A percentile compares a stretch with the other conserved stretches of the same genome.
phyloP scores from a whole-genome alignment of 2,797 vertebrate species.

The Notolabrus celidotus region DNA sequence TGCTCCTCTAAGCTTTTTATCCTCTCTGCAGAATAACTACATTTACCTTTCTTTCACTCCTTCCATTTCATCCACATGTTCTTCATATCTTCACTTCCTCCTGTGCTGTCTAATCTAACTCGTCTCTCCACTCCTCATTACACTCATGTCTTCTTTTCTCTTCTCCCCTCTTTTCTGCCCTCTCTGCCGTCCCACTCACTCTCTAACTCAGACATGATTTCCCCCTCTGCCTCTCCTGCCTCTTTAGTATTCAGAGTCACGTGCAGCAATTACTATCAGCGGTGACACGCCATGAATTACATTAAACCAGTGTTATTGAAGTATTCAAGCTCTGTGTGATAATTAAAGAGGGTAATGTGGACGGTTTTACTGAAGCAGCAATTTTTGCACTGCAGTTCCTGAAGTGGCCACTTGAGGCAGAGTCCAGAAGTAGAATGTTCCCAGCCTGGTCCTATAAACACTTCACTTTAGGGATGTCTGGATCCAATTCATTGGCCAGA shows the following conservation, averaged over 20 bases:
- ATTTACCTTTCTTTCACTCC: conserved; percentile 6
- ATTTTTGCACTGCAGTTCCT: no score
- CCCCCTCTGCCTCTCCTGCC: conserved; percentile 1
- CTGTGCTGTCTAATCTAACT: no score
- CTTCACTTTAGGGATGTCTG: no score
- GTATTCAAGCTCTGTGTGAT: not conserved
- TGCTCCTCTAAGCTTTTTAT: conserved; percentile 40
- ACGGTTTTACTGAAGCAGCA: no score
- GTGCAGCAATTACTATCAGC: not conserved
- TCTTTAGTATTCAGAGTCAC: conserved; percentile 12
- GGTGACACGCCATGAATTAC: not conserved
- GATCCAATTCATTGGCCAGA: no score
- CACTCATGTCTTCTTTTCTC: conserved; percentile 1
- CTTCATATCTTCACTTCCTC: no score
- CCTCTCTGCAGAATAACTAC: conserved; percentile 13
- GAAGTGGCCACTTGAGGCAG: no score
- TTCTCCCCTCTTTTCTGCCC: conserved; percentile 7
- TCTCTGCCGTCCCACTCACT: conserved; percentile 7
- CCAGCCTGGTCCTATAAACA: no score
- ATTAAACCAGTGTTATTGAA: not conserved
- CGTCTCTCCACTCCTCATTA: conserved; percentile 30
- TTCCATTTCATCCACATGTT: no score
- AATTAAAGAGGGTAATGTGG: not conserved
- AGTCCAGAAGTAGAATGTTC: no score
- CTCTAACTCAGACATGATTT: conserved; percentile 9